Percentiles rank a stretch among this genome's conserved stretches.
These are phyloP conservation scores for Pyxicephalus adspersus DNA, from an alignment of 2,113 vertebrate genomes.

Conservation along the genomic window DNA sequence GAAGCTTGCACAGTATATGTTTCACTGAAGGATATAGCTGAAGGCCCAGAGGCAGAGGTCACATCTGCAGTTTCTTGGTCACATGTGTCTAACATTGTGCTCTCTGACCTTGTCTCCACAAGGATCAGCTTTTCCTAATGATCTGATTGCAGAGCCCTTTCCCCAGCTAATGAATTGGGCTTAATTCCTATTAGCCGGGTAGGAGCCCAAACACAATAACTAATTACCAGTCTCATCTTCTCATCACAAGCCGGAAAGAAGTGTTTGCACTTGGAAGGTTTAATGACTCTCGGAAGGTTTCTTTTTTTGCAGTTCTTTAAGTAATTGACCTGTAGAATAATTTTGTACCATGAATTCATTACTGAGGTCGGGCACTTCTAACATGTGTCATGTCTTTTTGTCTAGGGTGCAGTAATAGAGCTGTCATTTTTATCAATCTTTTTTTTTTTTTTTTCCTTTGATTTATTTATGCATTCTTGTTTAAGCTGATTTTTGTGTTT, in stretches of 20 bases:
- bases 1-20: background rate
- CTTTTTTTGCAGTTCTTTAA: background rate
- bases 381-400: background rate
- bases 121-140: conserved; percentile 36
- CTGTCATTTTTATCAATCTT: background rate
- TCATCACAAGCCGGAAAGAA: conserved; percentile 45
- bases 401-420: background rate
- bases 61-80: conserved; percentile 44
- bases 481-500: too few species aligned
- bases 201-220: conserved; percentile 26
- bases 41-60: conserved; percentile 38
- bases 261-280: conserved; percentile 18
- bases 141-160: conserved; percentile 45
- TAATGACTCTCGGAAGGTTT: conserved; percentile 25
- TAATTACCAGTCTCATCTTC: conserved; percentile 40
- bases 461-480: too few species aligned
- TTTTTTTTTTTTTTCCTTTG: too few species aligned
- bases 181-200: conserved; percentile 41
- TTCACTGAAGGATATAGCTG: conserved; percentile 23
- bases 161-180: conserved; percentile 33
- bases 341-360: background rate
- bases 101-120: conserved; percentile 35
- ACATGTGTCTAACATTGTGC: conserved; percentile 44
- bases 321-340: conserved; percentile 13
- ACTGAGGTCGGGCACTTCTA: background rate